phyloP scores from a whole-genome alignment of 1,140 invertebrate genomes.

The Drosophila obscura region DNA sequence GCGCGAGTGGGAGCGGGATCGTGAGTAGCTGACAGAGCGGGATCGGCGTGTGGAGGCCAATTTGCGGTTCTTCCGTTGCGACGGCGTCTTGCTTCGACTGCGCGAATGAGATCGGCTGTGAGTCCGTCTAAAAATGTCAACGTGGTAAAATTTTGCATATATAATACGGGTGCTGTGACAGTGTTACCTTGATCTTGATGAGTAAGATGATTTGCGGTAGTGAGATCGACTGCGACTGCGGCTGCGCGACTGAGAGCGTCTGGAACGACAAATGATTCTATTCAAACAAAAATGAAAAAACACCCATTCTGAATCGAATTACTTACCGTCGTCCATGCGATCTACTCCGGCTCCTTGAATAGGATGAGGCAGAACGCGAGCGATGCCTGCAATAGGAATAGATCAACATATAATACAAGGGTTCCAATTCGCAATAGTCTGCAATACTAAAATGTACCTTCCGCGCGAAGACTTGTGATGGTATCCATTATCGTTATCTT shows the following conservation, averaged over 20 bases:
- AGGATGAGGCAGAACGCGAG: constrained; percentile 68
- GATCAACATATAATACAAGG: no score
- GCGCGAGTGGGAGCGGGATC: constrained; percentile 63
- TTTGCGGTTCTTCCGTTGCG: constrained; percentile 67
- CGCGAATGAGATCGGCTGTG: constrained; percentile 63
- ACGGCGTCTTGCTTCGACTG: constrained; percentile 62
- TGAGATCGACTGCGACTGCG: constrained; percentile 73
- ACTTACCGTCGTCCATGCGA: constrained; percentile 80
- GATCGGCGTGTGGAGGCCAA: constrained; percentile 79
- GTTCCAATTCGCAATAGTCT: no score
- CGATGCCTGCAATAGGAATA: constrained; percentile 76
- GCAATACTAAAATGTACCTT: constrained; percentile 31
- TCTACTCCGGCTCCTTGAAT: constrained; percentile 83
- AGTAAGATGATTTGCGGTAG: constrained; percentile 77
- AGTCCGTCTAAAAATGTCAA: constrained; percentile 42
- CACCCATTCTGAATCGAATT: neutral
- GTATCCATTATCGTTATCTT: constrained; percentile 52
- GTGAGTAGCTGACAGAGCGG: constrained; percentile 78
- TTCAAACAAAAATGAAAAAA: constrained; percentile 26
- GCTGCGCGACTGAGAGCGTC: constrained; percentile 66
- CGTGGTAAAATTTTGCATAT: neutral
- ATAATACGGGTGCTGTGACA: neutral
- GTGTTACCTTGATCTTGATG: constrained; percentile 64
- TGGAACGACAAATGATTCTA: constrained; percentile 69
- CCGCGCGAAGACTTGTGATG: constrained; percentile 62